Evolutionary conservation across 2,113 vertebrate genomes (phyloP).

Genomic region (Salvelinus fontinalis): DNA sequence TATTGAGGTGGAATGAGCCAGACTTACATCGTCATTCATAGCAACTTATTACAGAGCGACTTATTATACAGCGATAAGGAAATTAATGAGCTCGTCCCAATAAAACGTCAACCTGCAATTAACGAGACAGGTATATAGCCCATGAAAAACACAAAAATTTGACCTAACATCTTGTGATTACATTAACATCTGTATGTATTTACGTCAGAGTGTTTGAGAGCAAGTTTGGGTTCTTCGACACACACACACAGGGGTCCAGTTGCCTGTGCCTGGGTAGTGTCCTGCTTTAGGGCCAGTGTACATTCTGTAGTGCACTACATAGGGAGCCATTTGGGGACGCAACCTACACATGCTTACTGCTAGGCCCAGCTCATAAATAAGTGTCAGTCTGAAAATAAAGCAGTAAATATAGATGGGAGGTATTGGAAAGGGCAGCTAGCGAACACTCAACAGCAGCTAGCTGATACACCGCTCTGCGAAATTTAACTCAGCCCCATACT

Average conservation of each 20-base stretch:
- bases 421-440: slow-evolving; percentile 15
- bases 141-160: not conserved
- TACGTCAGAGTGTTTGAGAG: slow-evolving; percentile 27
- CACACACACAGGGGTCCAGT: slow-evolving; percentile 14
- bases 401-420: slow-evolving; percentile 64
- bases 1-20: too few species aligned
- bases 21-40: too few species aligned
- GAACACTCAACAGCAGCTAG: too few species aligned
- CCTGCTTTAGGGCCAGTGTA: not conserved
- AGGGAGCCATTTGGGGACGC: too few species aligned
- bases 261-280: not conserved
- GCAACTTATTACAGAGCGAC: too few species aligned
- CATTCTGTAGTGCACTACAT: not conserved
- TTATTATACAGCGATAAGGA: too few species aligned
- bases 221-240: not conserved
- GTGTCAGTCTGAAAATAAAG: slow-evolving; percentile 65
- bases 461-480: too few species aligned
- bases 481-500: too few species aligned
- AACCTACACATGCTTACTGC: not conserved
- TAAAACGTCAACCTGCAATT: too few species aligned
- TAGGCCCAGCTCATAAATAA: slow-evolving; percentile 55
- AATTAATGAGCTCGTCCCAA: too few species aligned
- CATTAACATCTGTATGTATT: slow-evolving; percentile 58
- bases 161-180: slow-evolving; percentile 38
- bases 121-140: not conserved